Base-by-base conservation (phyloP, 2,888 invertebrate genomes). In the Clanis bilineata region DNA sequence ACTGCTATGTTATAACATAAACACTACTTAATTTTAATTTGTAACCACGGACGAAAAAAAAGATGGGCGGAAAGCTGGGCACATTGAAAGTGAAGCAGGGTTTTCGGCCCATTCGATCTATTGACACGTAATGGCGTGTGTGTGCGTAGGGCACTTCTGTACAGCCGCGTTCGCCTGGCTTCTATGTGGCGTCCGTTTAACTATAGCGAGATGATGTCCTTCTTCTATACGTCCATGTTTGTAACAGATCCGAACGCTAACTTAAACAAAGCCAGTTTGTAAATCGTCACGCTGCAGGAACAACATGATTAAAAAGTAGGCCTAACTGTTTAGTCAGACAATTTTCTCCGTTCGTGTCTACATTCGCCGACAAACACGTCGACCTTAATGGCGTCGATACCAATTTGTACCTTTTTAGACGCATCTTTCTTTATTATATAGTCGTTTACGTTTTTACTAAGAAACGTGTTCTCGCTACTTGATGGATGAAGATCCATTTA, bases 251-350 rank as follows among this genome's bases (percentile, higher is more conserved):
- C 71, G 68, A 64, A 69, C 74, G 76, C 77, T 79, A 71, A 68
- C 58, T 64, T 72, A 66, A 61, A 51, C 54, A 58, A 51, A 51
- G 36, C 25, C 45, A 71, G 64, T 71, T 73, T 72, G 69, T 68
- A 62, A 61, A 63, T 57, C 75, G 79, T 80, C 76, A 80, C 80
- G 81, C 70, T 67, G 63, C 72, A 56, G 21, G 76, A 74, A 71
- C 75, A 71, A 73, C 72, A 73, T 81, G 75, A 73, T 77, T 79
- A 73, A 82, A 83, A 88, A 86, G 83, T 86, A 74, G 86, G 83
- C 72, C 86, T 88, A 85, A 88, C 89, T 83, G 88, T 86, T 77
- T 69, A 70, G 71, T 71, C 67, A 71, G 68, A 77, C 67, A 73
- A 77, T 81, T 82, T 68, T 80, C 82, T 83, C 73, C 75, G 78